Evolutionary conservation across 2,113 vertebrate genomes (phyloP).

Genomic region (Pangasianodon hypophthalmus): DNA sequence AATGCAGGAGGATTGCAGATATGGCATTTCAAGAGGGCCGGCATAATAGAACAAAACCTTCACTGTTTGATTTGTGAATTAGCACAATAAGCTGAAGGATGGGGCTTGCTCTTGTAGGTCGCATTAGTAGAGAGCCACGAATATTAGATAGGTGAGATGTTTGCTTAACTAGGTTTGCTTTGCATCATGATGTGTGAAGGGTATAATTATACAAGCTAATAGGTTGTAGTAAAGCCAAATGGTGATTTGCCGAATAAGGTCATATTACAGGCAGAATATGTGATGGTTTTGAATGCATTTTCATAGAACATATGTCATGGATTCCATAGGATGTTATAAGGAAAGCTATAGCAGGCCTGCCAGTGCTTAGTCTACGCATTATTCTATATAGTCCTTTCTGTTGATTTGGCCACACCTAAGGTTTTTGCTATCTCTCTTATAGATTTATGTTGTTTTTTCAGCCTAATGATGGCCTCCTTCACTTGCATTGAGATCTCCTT

Average conservation of each 20-base stretch:
- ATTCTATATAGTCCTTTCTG: background rate
- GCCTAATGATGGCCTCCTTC: no score
- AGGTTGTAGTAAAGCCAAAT: background rate
- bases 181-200: background rate
- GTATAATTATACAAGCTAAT: conserved; percentile 5
- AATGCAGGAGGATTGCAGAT: conserved; percentile 20
- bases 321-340: background rate
- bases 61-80: conserved; percentile 44
- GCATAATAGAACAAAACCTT: conserved; percentile 30
- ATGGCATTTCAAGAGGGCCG: conserved; percentile 17
- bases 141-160: conserved; percentile 23
- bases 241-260: background rate
- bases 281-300: background rate
- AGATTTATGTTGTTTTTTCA: no score
- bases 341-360: background rate
- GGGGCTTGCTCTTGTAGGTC: conserved; percentile 1
- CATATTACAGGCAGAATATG: background rate
- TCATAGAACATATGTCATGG: background rate
- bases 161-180: conserved; percentile 35
- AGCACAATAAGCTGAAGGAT: conserved; percentile 34
- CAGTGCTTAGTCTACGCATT: background rate
- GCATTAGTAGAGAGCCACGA: background rate
- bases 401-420: no score
- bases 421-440: no score
- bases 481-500: no score